phyloP scores from a whole-genome alignment of 2,797 vertebrate species.

The Gila robusta region DNA sequence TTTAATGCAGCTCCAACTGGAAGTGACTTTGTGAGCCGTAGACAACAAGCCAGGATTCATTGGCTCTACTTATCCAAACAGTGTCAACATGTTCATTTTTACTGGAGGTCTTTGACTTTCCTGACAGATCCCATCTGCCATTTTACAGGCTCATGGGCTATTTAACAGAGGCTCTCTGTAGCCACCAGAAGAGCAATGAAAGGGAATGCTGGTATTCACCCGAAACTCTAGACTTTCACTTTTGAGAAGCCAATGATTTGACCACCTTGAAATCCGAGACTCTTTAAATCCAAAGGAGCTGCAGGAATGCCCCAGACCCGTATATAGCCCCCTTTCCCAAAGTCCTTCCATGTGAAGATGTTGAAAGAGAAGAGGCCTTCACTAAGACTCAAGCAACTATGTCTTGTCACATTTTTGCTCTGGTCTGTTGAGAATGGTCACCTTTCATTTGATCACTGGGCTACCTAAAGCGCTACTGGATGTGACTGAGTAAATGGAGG shows the following conservation, averaged over 20 bases:
- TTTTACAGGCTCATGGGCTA: conserved; percentile 61
- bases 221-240: conserved; percentile 60
- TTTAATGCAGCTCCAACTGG: conserved; percentile 47
- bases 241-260: conserved; percentile 61
- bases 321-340: conserved; percentile 37
- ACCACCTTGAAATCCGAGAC: conserved; percentile 60
- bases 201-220: conserved; percentile 57
- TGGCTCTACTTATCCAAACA: conserved; percentile 62
- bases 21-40: conserved; percentile 44
- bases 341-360: conserved; percentile 28
- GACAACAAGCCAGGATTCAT: conserved; percentile 58
- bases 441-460: conserved; percentile 42
- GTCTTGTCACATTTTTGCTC: conserved; percentile 12
- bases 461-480: conserved; percentile 34
- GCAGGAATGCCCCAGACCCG: conserved; percentile 43
- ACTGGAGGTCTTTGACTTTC: conserved; percentile 60
- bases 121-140: conserved; percentile 63
- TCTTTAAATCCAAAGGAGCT: conserved; percentile 47
- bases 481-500: conserved; percentile 42
- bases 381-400: conserved; percentile 5
- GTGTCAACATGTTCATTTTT: conserved; percentile 61
- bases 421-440: conserved; percentile 42
- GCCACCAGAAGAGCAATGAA: conserved; percentile 60
- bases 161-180: conserved; percentile 61
- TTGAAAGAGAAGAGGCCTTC: conserved; percentile 29